phyloP scores from a whole-genome alignment of 2,888 invertebrate species.

The Platypus cylindrus region DNA sequence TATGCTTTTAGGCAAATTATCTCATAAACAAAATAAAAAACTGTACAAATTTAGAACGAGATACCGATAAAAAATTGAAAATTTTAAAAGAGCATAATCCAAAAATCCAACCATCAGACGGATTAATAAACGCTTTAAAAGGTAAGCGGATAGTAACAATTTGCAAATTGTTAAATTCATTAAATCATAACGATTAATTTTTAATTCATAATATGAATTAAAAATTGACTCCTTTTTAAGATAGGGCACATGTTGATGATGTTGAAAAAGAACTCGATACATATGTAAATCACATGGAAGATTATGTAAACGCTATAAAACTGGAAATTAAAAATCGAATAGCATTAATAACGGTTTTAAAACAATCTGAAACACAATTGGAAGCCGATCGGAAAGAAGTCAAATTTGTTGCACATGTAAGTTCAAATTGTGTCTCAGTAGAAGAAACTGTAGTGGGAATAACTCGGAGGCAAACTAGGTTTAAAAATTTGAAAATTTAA shows the following conservation, averaged over 20 bases:
- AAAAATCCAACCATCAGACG: conserved; percentile 53
- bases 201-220: too few species aligned
- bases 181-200: too few species aligned
- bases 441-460: too few species aligned
- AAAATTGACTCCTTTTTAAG: conserved; percentile 42
- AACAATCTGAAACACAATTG: conserved; percentile 76
- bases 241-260: conserved; percentile 74
- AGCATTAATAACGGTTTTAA: conserved; percentile 61
- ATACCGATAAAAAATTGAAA: conserved; percentile 59
- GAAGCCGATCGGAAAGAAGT: conserved; percentile 87
- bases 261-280: conserved; percentile 79
- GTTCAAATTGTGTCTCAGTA: too few species aligned
- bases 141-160: conserved; percentile 41
- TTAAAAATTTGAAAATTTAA: too few species aligned
- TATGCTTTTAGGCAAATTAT: conserved; percentile 46
- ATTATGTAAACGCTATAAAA: conserved; percentile 67
- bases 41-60: conserved; percentile 58
- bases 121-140: conserved; percentile 72
- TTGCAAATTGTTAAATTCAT: background rate
- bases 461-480: too few species aligned
- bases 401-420: conserved; percentile 88
- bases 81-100: conserved; percentile 54
- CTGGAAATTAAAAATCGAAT: conserved; percentile 72
- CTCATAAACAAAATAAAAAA: conserved; percentile 63
- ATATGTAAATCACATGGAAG: conserved; percentile 65